Base-by-base conservation (phyloP, 1,140 invertebrate species). In the Teleogryllus occipitalis region DNA sequence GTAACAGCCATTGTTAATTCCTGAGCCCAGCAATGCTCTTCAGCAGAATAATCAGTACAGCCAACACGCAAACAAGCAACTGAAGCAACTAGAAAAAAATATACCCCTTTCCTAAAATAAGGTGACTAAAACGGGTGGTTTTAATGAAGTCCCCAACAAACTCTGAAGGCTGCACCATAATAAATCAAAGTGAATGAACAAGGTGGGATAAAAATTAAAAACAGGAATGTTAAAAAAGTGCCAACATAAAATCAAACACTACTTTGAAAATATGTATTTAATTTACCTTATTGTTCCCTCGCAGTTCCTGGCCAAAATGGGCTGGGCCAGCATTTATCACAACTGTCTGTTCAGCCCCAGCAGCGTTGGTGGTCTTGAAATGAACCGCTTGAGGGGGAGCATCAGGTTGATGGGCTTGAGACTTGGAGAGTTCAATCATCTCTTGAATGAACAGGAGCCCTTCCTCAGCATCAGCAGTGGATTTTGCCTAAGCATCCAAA, bases 391-490 rank as follows among this genome's bases (percentile, higher is more conserved):
- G 86, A 27, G 90, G 87, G 73, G 89, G 87, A 18, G 89, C 88
- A 81, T 91, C 88, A n/a, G 89, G 86, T 82, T 90, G 89, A 80
- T 91, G 87, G 15, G 87, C 85, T 84, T 94, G 92, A 80, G 89
- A 86, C 84, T 94, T 94, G 49, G 95, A 96, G 74, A 97, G 86
- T 86, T 97, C 95, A 10, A 97, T 91, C 96, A 99, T 98, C 88
- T 99, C 97, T 84, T 97, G 94, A 95, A 99, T 98, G 84, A 99
- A 99, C 47, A 94, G 88, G 39, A 98, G 85, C 0, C 98, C 97
- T 87, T 98, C 95, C 84, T 97, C 94, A 4, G 95, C 97, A 84
- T 97, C 94, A 82, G 93, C 91, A 15, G 92, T 87, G 75, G 93
- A 93, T 84, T 92, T 91, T 14, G 97, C 97, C 95, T 97, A 49